Evolutionary conservation across 2,888 invertebrate genomes (phyloP), one percentile per base, ranked within the genome.

Genomic region (Norana najaformis): DNA sequence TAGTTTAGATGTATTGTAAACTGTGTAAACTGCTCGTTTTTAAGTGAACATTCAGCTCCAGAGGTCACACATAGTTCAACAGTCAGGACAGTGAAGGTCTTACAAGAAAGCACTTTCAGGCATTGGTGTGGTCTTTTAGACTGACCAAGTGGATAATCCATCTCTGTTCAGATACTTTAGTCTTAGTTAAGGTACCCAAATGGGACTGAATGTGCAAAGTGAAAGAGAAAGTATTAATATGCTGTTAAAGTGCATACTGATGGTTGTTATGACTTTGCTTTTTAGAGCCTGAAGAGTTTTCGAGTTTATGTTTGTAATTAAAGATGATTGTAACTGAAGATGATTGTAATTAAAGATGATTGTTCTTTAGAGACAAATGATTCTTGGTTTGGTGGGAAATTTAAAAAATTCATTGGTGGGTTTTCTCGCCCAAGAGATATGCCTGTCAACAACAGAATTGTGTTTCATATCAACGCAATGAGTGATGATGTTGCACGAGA

Each of bases 381-480:
- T 36, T 85, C 85, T 3, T 36, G 85, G 85, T 85, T 85, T 85
- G 18, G 18, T 36, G 0, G 85, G 37, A 16, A 5, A 30, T 0
- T 85, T 6, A 35, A 23, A 37, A 18, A 36, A 35, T 8, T 85
- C 23, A 16, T 53, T 53, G 53, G 53, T 53, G 23, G 53, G 18
- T 36, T 85, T 85, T 37, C 85, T 85, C 23, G 37, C 23, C 18
- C 23, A 16, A 85, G 11, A 23, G 0, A 85, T 36, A 85, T 36
- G 85, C 85, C 85, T 1, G 23, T 37, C 85, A 85, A 37, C 85
- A 35, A 85, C 85, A 35, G 8, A 37, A 85, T 85, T 85, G 85
- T 85, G 6, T 85, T 85, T 85, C 85, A 85, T 36, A 85, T 85
- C 85, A 85, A 85, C 36, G 85, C 85, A 36, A 85, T 85, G 85